Base-by-base conservation (phyloP, 2,888 invertebrate genomes). In the Drosophila pegasa region DNA sequence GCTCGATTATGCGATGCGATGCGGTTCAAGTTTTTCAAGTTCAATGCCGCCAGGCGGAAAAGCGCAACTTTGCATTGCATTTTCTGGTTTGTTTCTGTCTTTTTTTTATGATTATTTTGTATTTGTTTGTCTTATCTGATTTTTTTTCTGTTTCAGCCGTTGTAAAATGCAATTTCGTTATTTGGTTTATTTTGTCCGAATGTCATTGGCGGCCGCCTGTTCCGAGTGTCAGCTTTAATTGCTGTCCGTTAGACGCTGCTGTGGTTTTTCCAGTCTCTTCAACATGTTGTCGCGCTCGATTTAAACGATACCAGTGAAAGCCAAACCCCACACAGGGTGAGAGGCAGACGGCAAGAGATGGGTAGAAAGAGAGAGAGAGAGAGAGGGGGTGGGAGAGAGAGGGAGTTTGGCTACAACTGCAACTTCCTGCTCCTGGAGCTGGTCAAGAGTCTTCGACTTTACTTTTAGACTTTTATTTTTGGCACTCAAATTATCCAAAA, bases 41-140 rank as follows among this genome's bases (percentile, higher is more conserved):
- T 86, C 89, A 86, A 89, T 87, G 86, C 86, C 86, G 87, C 59
- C 78, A 71, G 71, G 73, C 88, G 88, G 84, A 88, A 84, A 79
- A 85, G 72, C 65, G 68, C 57, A 62, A 51, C 62, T 68, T 65
- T 62, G 68, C 41, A 50, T 52, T 60, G 51, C 64, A 37, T 66
- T 69, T 47, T 58, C 35, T 40, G 47, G 52, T 50, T 47, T 50
- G 52, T 61, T 51, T 50, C n/a, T 65, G 55, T 64, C n/a, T n/a
- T 40, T 59, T 12, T 18, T 18, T 62, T 63, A 52, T 60, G 10
- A n/a, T 8, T n/a, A 16, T 35, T 20, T 35, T n/a, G n/a, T 38
- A 60, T 61, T 10, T 45, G 25, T 27, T 25, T 45, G 16, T 45
- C 1, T 31, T 59, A 69, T 54, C 67, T 63, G 22, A 4, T n/a